Base-by-base conservation (phyloP, 1,140 invertebrate species). In the Platyscapa corneri region DNA sequence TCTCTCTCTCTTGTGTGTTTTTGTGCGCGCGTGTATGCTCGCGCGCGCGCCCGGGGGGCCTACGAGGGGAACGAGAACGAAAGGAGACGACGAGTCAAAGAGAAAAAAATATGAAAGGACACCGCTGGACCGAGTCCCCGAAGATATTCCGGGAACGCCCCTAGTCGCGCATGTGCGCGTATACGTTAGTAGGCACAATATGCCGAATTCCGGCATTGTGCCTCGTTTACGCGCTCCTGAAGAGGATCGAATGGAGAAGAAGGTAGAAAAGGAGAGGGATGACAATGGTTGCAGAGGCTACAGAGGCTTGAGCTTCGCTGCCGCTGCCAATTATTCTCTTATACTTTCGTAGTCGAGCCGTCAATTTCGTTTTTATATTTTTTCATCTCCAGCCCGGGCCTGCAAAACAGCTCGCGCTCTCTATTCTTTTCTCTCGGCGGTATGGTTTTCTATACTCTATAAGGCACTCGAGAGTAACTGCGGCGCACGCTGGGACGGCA, bases 241-340 rank as follows among this genome's bases (percentile, higher is more conserved):
- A 39, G 76, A 83, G 72, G 37, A 42, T 82, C 64, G 82, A 85
- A 72, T 80, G 37, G 27, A 76, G 72, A 76, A 39, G 49, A 74
- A 32, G 49, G 27, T 0, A 42, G 70, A 42, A n/a, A 32, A 42
- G 20, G 70, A n/a, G 70, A 42, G 23, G 39, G 81, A 75, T 32
- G 70, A 83, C 81, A 83, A 83, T 83, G 70, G 70, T 27, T 42
- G 42, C 49, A 18, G 30, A 60, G 34, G 74, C 30, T 37, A 16
- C 70, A 16, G 67, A 74, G 70, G 70, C 39, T 42, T 18, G 70
- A 34, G 81, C n/a, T 46, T 30, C 78, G 87, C 82, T 82, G 80
- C 78, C 67, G 85, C 77, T 89, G 89, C 88, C 89, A 92, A 92
- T 92, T 91, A 92, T 89, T 90, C 90, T 88, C 89, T 90, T 88